phyloP scores from a whole-genome alignment of 2,797 vertebrate genomes.

The Microctenopoma lineatum region DNA sequence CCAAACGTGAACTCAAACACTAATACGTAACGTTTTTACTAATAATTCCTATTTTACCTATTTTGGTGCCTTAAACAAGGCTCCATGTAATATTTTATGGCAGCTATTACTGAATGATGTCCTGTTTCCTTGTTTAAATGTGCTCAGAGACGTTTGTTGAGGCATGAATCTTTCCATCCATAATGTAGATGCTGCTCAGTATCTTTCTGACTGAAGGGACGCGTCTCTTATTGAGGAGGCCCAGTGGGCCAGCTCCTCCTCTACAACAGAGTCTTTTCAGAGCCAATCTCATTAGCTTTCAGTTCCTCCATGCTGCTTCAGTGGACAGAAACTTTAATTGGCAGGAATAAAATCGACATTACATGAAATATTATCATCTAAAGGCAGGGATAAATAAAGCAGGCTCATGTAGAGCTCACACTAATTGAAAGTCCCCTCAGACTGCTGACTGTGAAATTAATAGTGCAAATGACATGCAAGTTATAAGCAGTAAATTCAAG shows the following conservation, averaged over 20 bases:
- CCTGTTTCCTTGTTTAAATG: too few relatives aligned
- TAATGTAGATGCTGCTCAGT: neutral
- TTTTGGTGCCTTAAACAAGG: too few relatives aligned
- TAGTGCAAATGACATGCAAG: conserved; percentile 57
- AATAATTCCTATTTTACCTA: too few relatives aligned
- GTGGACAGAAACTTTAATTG: conserved; percentile 75
- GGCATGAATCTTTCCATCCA: too few relatives aligned
- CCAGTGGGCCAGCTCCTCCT: conserved; percentile 13
- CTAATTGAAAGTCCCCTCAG: conserved; percentile 73
- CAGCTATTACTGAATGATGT: too few relatives aligned
- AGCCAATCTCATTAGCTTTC: conserved; percentile 62
- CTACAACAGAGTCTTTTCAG: conserved; percentile 2
- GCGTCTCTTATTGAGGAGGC: conserved; percentile 16
- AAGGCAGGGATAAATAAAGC: conserved; percentile 72
- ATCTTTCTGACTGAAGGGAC: conserved; percentile 9
- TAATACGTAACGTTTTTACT: too few relatives aligned
- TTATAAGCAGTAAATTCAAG: conserved; percentile 65
- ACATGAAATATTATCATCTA: conserved; percentile 74
- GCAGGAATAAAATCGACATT: conserved; percentile 75
- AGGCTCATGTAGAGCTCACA: conserved; percentile 39
- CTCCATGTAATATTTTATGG: too few relatives aligned
- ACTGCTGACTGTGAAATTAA: conserved; percentile 77
- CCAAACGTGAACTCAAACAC: too few relatives aligned
- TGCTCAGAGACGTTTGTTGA: too few relatives aligned
- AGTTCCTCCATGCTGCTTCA: conserved; percentile 66